Evolutionary conservation across 2,888 invertebrate species (phyloP), one percentile per base, ranked within the genome.

Genomic region (Pseudolycoriella hygida): DNA sequence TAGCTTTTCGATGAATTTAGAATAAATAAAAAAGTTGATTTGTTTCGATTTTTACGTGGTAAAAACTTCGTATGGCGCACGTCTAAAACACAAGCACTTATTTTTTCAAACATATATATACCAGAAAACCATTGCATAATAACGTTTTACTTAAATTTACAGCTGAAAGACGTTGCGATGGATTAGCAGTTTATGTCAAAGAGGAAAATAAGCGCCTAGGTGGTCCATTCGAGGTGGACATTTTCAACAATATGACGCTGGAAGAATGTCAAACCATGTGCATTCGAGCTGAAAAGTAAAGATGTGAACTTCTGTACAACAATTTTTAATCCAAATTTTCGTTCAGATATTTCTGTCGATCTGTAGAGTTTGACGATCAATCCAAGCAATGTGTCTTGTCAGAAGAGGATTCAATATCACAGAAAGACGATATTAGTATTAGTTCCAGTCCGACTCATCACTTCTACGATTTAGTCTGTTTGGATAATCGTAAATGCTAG

Each of bases 241-340:
- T 86, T 32, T 85, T 85, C 58, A 82, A 80, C 41, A 87, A 88
- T 58, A 74, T 88, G 64, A 86, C 87, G 3, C 66, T 88, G 50
- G 83, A 87, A 53, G 88, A 89, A 67, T 89, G 89, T 56, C 87
- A 88, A 61, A 77, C 81, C 2, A 81, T 86, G 73, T 89, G 89
- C 59, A 73, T 88, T 38, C 70, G 84, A 47, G 86, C 87, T 12
- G 87, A 88, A 61, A 87, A 86, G 74, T 88, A 71, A 15, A 15
- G 11, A 3, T 12, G 15, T 37, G 3, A 37, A 37, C n/a, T 4
- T 39, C 11, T 17, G 37, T 14, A 34, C 45, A 31, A 43, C 43
- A 19, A 10, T 12, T 11, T 39, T 46, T 44, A 38, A 1, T 44
- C 14, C 8, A 18, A 25, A 17, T 34, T 34, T 34, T 47, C 46